A percentile compares a stretch with the other conserved stretches of the same genome.
phyloP scores from a whole-genome alignment of 2,113 vertebrate species.

The Eleginops maclovinus region DNA sequence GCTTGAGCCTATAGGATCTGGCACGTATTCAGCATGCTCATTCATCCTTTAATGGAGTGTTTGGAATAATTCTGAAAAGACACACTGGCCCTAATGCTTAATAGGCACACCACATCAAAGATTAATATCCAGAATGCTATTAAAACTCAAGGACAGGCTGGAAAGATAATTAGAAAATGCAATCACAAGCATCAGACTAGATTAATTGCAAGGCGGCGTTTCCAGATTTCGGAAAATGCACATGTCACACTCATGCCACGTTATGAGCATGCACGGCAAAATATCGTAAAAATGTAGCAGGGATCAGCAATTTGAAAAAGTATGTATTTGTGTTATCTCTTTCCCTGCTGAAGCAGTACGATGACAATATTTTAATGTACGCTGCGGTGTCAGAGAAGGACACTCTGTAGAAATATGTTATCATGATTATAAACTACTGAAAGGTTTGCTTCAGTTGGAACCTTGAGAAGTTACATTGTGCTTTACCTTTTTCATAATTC shows the following conservation, averaged over 20 bases:
- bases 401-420: not conserved
- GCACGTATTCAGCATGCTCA: conserved; percentile 51
- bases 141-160: conserved; percentile 85
- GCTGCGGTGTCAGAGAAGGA: not conserved
- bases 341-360: not conserved
- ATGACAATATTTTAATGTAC: not conserved
- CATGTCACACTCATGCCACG: conserved; percentile 64
- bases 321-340: conserved; percentile 3
- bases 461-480: no score
- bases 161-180: conserved; percentile 87
- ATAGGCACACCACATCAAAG: conserved; percentile 82
- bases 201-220: conserved; percentile 80
- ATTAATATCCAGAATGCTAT: conserved; percentile 87
- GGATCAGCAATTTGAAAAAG: conserved; percentile 13
- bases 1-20: conserved; percentile 74
- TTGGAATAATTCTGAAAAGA: conserved; percentile 78
- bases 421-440: not conserved
- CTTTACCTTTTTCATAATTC: not conserved
- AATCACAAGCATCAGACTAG: conserved; percentile 83
- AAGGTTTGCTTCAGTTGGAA: not conserved
- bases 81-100: conserved; percentile 78
- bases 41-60: conserved; percentile 77
- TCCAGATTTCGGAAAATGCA: conserved; percentile 71
- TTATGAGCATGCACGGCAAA: conserved; percentile 37
- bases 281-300: conserved; percentile 25